A percentile compares a stretch with the other conserved stretches of the same genome.
Evolutionary conservation across 2,113 vertebrate species (phyloP).

Genomic region (Mungos mungo): DNA sequence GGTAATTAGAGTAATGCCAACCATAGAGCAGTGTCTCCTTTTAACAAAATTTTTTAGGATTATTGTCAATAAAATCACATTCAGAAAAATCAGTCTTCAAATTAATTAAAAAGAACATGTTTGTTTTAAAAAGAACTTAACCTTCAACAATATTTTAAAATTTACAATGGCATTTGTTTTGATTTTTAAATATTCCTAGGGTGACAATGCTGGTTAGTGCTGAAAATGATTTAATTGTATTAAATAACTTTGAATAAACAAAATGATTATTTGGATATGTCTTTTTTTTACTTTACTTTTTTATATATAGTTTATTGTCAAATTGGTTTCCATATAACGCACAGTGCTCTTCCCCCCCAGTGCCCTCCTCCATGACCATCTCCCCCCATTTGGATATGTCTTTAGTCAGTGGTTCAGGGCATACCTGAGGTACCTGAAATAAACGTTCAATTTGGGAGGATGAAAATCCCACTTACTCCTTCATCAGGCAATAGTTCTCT

Average conservation of each 20-base stretch:
- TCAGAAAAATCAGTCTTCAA: constrained; percentile 57
- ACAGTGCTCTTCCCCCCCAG: no score
- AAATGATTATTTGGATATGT: constrained; percentile 58
- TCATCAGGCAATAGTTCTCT: neutral
- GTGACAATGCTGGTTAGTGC: constrained; percentile 44
- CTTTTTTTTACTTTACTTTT: no score
- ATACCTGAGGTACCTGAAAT: constrained; percentile 49
- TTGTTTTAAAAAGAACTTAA: constrained; percentile 62
- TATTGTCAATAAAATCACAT: constrained; percentile 17
- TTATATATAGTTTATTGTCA: no score
- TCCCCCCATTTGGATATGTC: constrained; percentile 34
- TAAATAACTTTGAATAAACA: constrained; percentile 65
- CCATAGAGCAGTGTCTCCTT: neutral
- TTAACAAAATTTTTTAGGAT: constrained; percentile 45
- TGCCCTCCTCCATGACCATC: no score
- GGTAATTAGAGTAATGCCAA: neutral
- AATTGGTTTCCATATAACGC: no score
- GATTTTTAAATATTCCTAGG: constrained; percentile 46
- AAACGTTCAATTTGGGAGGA: neutral
- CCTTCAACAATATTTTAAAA: constrained; percentile 41
- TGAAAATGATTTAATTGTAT: constrained; percentile 63
- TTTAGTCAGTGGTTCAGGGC: constrained; percentile 16
- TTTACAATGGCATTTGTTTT: neutral
- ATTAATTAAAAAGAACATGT: constrained; percentile 41
- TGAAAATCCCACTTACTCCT: neutral